Evolutionary conservation across 1,140 invertebrate genomes (phyloP).

Genomic region (Brachionus paranguensis): DNA sequence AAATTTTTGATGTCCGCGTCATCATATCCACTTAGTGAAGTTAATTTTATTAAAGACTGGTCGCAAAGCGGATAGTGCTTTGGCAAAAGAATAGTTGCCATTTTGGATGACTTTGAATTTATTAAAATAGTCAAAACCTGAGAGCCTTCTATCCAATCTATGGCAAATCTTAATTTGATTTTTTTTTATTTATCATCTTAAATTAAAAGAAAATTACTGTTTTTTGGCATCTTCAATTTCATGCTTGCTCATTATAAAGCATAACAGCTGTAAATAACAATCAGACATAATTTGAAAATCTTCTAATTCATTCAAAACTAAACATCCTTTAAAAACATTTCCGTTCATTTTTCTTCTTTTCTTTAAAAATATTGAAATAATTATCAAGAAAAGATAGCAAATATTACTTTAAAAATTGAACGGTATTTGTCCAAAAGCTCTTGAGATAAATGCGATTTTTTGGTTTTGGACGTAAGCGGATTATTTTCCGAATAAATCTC

Average conservation of each 20-base stretch:
- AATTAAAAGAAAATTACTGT: slow-evolving; percentile 3
- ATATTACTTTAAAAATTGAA: slow-evolving; percentile 26
- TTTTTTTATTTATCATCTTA: not conserved
- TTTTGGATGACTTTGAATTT: slow-evolving; percentile 36
- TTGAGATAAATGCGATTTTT: not conserved
- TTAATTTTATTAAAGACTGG: not conserved
- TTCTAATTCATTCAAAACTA: slow-evolving; percentile 3
- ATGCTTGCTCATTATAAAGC: slow-evolving; percentile 6
- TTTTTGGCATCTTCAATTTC: slow-evolving; percentile 37
- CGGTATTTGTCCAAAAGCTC: slow-evolving; percentile 19
- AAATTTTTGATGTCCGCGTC: slow-evolving; percentile 21
- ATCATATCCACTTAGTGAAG: slow-evolving; percentile 6
- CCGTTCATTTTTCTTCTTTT: not conserved
- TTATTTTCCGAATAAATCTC: not conserved
- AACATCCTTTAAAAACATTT: not conserved
- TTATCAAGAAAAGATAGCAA: not conserved
- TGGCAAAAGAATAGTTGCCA: slow-evolving; percentile 23
- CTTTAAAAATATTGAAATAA: not conserved
- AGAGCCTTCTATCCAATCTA: slow-evolving; percentile 37
- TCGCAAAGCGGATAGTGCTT: slow-evolving; percentile 21
- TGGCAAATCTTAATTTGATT: slow-evolving; percentile 14
- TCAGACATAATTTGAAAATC: slow-evolving; percentile 4
- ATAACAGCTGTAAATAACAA: not conserved
- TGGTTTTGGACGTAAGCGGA: not conserved
- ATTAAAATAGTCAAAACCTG: slow-evolving; percentile 29